phyloP scores from a whole-genome alignment of 1,140 invertebrate species.

The Gonatopus flavifemur region DNA sequence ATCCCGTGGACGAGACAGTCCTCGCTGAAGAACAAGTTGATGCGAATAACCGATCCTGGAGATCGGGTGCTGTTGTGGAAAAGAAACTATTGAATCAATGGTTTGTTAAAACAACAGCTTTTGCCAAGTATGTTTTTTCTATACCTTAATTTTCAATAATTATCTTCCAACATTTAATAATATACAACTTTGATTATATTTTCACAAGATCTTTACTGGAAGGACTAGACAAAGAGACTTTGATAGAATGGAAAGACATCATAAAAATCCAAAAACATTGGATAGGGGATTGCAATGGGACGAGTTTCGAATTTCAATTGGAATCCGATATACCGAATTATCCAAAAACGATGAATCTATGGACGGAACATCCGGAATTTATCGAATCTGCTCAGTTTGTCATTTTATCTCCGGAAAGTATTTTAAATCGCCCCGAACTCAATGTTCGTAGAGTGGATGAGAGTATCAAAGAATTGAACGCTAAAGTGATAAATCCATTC shows the following conservation, averaged over 20 bases:
- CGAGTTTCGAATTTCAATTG: slow-evolving; percentile 72
- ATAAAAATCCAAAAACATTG: slow-evolving; percentile 90
- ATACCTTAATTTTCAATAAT: not conserved
- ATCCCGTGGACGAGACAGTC: slow-evolving; percentile 97
- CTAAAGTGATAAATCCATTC: slow-evolving; percentile 74
- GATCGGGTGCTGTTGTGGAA: slow-evolving; percentile 94
- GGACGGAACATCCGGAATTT: slow-evolving; percentile 78
- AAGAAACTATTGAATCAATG: slow-evolving; percentile 89
- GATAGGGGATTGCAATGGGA: slow-evolving; percentile 92
- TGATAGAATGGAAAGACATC: slow-evolving; percentile 83
- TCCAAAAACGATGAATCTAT: slow-evolving; percentile 64
- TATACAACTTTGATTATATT: not conserved
- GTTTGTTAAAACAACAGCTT: slow-evolving; percentile 91
- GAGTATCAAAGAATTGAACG: slow-evolving; percentile 46
- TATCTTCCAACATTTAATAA: not conserved
- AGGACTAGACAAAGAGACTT: slow-evolving; percentile 69
- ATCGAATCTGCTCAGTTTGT: slow-evolving; percentile 71
- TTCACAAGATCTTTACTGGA: slow-evolving; percentile 65
- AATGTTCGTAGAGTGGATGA: slow-evolving; percentile 18
- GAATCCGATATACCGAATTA: slow-evolving; percentile 50
- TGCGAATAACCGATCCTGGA: slow-evolving; percentile 88
- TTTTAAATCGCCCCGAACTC: slow-evolving; percentile 53
- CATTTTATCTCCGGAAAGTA: slow-evolving; percentile 59
- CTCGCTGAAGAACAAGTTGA: slow-evolving; percentile 98
- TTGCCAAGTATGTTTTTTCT: slow-evolving; percentile 71